A percentile compares a stretch with the other conserved stretches of the same genome.
phyloP scores from a whole-genome alignment of 2,113 vertebrate genomes.

The Lophius piscatorius region DNA sequence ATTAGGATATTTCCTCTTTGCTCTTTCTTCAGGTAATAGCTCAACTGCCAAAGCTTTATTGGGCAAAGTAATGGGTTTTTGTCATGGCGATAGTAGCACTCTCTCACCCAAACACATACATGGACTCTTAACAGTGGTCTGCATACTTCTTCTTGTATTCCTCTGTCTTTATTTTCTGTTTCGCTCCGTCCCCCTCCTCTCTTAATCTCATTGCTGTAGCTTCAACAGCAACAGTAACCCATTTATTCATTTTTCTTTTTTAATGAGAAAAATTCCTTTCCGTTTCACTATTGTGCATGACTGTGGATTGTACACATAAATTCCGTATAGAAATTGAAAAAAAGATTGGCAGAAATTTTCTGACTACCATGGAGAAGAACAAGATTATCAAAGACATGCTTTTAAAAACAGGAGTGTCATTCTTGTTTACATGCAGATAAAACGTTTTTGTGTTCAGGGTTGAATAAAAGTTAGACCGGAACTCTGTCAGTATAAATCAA shows the following conservation, averaged over 20 bases:
- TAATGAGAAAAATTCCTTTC: not conserved
- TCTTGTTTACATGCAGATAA: too few relatives aligned
- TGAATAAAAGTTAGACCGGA: not conserved
- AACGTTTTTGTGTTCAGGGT: not conserved
- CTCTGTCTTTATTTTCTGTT: constrained; percentile 24
- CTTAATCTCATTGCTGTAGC: constrained; percentile 1
- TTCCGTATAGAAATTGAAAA: not conserved
- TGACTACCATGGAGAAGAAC: not conserved
- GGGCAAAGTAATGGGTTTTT: constrained; percentile 68
- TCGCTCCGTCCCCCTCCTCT: not conserved
- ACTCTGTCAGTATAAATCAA: too few relatives aligned
- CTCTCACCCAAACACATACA: constrained; percentile 48
- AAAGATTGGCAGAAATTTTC: too few relatives aligned
- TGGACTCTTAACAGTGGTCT: constrained; percentile 40
- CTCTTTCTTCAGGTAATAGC: constrained; percentile 63
- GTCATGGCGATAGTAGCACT: constrained; percentile 41
- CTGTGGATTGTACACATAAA: not conserved
- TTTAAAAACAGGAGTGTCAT: constrained; percentile 4
- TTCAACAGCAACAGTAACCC: not conserved
- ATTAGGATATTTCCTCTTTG: constrained; percentile 57
- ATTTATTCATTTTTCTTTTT: not conserved
- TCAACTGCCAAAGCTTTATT: constrained; percentile 69
- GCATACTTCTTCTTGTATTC: not conserved
- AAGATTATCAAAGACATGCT: not conserved
- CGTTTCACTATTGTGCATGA: not conserved